Evolutionary conservation across 2,113 vertebrate genomes (phyloP).

Genomic region (Oenanthe melanoleuca): DNA sequence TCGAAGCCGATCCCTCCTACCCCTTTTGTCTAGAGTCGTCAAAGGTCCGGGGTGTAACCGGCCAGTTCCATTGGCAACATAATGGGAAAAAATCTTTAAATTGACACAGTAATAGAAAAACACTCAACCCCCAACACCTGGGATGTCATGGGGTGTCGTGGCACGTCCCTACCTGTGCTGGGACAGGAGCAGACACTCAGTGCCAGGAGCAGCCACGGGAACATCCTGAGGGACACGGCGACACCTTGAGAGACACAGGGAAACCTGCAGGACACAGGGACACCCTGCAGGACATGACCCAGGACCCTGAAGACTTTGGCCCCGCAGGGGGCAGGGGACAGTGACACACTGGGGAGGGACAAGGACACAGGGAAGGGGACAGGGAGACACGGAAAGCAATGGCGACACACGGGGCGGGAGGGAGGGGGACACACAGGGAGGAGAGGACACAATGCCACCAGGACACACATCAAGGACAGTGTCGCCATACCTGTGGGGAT

Average conservation of each 20-base stretch:
- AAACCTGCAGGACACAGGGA: not conserved
- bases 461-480: not conserved
- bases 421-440: not conserved
- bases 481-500: accelerated
- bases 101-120: too few relatives aligned
- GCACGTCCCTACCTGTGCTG: not conserved
- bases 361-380: not conserved
- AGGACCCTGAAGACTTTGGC: not conserved
- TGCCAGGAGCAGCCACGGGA: not conserved
- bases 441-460: not conserved
- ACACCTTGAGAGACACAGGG: not conserved
- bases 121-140: too few relatives aligned
- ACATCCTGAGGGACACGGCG: not conserved
- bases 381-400: not conserved
- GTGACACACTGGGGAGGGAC: not conserved
- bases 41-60: too few relatives aligned
- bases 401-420: accelerated
- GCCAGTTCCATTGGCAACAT: too few relatives aligned
- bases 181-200: not conserved
- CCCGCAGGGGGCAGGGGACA: not conserved
- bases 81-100: too few relatives aligned
- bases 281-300: not conserved
- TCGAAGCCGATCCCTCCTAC: too few relatives aligned
- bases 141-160: accelerated
- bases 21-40: too few relatives aligned